Evolutionary conservation across 2,888 invertebrate genomes (phyloP).

Genomic region (Habroteleia sp.): DNA sequence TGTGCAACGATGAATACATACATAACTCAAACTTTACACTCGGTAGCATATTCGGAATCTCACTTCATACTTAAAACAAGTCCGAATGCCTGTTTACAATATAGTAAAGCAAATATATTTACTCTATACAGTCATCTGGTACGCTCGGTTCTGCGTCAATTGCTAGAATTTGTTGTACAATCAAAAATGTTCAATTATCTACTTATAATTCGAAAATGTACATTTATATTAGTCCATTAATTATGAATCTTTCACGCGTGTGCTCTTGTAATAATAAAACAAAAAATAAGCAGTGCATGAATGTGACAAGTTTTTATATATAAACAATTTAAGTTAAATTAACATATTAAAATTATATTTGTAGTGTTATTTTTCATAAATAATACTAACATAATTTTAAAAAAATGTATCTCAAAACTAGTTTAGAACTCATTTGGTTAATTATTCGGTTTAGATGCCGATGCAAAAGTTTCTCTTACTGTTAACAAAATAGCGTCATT

Average conservation of each 20-base stretch:
- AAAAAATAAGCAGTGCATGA: too few relatives aligned
- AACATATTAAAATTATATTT: too few relatives aligned
- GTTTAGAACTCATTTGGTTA: too few relatives aligned
- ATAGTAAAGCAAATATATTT: constrained; percentile 49
- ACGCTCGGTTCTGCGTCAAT: constrained; percentile 32
- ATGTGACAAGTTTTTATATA: too few relatives aligned
- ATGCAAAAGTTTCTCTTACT: too few relatives aligned
- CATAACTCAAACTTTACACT: constrained; percentile 51
- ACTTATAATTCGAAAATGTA: constrained; percentile 40
- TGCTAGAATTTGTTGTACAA: constrained; percentile 38
- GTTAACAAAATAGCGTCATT: too few relatives aligned
- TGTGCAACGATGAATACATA: constrained; percentile 38
- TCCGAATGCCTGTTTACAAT: constrained; percentile 29
- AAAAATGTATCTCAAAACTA: too few relatives aligned
- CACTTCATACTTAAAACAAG: constrained; percentile 35
- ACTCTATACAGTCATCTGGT: constrained; percentile 38
- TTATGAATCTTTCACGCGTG: constrained; percentile 30
- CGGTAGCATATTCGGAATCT: constrained; percentile 23
- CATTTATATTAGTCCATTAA: constrained; percentile 51
- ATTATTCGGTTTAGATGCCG: too few relatives aligned
- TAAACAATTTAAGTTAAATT: too few relatives aligned
- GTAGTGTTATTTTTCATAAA: too few relatives aligned
- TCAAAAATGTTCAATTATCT: constrained; percentile 38
- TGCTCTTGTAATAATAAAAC: too few relatives aligned
- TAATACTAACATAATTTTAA: too few relatives aligned